A percentile compares a stretch with the other conserved stretches of the same genome.
phyloP scores from a whole-genome alignment of 1,140 invertebrate species.

The Rhopalosiphum maidis region DNA sequence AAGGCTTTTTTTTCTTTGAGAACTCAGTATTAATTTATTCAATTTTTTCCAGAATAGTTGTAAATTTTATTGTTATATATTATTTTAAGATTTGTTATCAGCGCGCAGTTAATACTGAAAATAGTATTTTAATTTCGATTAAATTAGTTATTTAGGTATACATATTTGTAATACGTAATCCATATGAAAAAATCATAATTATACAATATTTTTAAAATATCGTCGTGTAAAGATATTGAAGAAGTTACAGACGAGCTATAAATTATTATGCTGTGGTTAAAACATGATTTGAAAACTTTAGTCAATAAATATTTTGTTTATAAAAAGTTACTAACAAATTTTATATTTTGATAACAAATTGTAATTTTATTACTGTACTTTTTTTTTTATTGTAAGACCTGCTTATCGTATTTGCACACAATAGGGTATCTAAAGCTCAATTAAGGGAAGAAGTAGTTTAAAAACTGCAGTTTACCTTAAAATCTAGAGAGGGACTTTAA shows the following conservation, averaged over 20 bases:
- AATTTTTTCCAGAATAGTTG: background rate
- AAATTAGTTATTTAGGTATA: background rate
- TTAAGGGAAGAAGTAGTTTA: background rate
- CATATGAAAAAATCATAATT: background rate
- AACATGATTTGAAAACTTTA: background rate
- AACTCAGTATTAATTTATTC: background rate
- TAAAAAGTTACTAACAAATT: background rate
- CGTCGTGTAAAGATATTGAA: background rate
- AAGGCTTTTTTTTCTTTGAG: background rate
- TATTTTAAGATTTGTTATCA: background rate
- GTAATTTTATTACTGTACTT: background rate
- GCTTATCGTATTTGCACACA: background rate
- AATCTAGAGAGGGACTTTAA: background rate
- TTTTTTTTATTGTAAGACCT: background rate
- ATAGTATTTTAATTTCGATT: background rate
- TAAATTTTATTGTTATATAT: background rate
- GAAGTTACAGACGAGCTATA: background rate
- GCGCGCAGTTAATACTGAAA: background rate
- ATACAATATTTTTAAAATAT: background rate
- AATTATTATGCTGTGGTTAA: background rate
- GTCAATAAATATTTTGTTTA: background rate
- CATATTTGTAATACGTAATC: background rate
- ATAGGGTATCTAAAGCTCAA: background rate
- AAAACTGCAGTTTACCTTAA: background rate
- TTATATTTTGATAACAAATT: constrained; percentile 3